These are phyloP conservation scores for Plutella xylostella DNA, from an alignment of 2,888 invertebrate species.

Conservation along the genomic window DNA sequence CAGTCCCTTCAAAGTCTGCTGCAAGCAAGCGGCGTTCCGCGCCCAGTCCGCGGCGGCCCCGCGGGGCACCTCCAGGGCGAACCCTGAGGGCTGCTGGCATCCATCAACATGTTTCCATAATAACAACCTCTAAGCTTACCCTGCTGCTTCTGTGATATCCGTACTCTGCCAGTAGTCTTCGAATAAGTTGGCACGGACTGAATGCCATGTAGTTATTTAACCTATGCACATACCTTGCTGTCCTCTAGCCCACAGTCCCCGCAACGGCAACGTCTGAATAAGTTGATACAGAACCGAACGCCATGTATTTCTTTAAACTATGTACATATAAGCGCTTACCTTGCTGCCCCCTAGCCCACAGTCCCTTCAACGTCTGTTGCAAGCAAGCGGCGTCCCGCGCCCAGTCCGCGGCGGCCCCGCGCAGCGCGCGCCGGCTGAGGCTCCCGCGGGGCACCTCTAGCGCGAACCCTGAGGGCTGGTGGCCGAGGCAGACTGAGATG, in stretches of 20 bases:
- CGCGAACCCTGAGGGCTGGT: constrained; percentile 42
- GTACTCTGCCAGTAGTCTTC: too few species aligned
- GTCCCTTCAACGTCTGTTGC: constrained; percentile 33
- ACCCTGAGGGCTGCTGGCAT: constrained; percentile 40
- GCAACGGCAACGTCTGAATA: too few species aligned
- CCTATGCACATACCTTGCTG: too few species aligned
- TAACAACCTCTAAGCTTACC: too few species aligned
- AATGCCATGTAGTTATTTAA: too few species aligned
- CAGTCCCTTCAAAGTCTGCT: constrained; percentile 36
- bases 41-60: constrained; percentile 35
- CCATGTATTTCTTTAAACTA: too few species aligned
- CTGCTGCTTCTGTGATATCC: too few species aligned
- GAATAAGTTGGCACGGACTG: too few species aligned
- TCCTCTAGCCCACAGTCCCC: constrained; percentile 42
- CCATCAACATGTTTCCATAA: too few species aligned
- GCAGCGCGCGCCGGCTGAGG: constrained; percentile 36
- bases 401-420: constrained; percentile 37
- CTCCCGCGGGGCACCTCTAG: constrained; percentile 33
- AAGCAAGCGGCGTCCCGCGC: constrained; percentile 39
- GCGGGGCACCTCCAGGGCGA: constrained; percentile 36
- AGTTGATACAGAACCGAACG: too few species aligned
- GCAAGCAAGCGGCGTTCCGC: constrained; percentile 39
- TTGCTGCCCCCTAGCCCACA: too few species aligned
- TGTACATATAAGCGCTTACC: too few species aligned
- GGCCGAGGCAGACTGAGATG: constrained; percentile 32